phyloP scores from a whole-genome alignment of 2,113 vertebrate genomes.

The Lophius piscatorius region DNA sequence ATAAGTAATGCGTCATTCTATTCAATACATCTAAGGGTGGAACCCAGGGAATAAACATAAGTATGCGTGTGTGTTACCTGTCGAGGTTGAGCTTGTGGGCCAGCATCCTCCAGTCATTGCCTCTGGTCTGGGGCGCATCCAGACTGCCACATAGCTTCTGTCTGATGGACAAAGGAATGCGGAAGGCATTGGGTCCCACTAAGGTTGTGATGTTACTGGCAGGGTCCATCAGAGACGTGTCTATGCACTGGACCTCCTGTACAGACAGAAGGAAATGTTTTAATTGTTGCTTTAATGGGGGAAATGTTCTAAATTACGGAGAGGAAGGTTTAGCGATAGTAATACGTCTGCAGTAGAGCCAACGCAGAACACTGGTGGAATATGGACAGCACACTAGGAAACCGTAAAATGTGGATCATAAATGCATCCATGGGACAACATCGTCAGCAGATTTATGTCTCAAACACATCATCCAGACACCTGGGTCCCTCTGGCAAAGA shows the following conservation, averaged over 20 bases:
- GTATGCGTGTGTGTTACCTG: slow-evolving; percentile 80
- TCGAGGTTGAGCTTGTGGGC: slow-evolving; percentile 96
- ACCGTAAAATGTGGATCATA: not conserved
- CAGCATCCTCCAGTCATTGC: slow-evolving; percentile 97
- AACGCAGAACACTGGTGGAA: too few species aligned
- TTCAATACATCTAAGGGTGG: not conserved
- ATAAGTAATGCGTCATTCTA: too few species aligned
- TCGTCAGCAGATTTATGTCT: slow-evolving; percentile 6
- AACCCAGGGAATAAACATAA: not conserved
- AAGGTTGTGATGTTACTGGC: slow-evolving; percentile 89
- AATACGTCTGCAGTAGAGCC: too few species aligned
- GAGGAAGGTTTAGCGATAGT: too few species aligned
- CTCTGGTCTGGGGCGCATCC: slow-evolving; percentile 93
- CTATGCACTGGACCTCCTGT: slow-evolving; percentile 89
- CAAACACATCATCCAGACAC: not conserved
- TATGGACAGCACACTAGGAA: not conserved
- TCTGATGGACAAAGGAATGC: slow-evolving; percentile 93
- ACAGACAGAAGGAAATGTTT: slow-evolving; percentile 27
- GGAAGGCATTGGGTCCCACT: slow-evolving; percentile 91
- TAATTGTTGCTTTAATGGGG: not conserved
- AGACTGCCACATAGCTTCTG: slow-evolving; percentile 98
- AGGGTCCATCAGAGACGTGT: slow-evolving; percentile 90
- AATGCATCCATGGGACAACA: not conserved
- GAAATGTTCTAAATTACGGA: too few species aligned
- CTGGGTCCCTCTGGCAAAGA: not conserved